phyloP scores from a whole-genome alignment of 2,797 vertebrate species.

The Anabas testudineus region DNA sequence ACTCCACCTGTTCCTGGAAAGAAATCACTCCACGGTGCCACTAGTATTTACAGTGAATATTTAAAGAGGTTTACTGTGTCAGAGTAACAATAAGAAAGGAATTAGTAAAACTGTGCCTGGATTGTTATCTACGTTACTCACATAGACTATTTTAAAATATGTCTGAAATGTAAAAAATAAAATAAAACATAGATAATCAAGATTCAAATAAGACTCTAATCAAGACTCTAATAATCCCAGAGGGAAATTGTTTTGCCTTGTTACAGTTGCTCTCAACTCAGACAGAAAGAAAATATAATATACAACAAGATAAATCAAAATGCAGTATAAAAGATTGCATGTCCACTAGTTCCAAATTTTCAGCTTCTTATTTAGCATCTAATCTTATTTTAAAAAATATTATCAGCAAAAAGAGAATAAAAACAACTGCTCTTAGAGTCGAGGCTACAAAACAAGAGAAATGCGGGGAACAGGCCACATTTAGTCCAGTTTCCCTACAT shows the following conservation, averaged over 20 bases:
- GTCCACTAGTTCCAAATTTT: not conserved
- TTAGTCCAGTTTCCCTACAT: conserved; percentile 67
- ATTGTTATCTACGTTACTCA: not conserved
- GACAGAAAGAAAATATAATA: too few species aligned
- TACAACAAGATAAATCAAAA: not conserved
- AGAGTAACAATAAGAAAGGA: conserved; percentile 11
- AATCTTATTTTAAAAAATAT: conserved; percentile 14
- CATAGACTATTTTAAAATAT: not conserved
- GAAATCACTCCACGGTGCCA: conserved; percentile 57
- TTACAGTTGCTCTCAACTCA: too few species aligned
- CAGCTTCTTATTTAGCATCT: not conserved
- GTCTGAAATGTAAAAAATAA: too few species aligned
- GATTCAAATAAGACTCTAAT: too few species aligned
- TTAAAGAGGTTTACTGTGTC: conserved; percentile 54
- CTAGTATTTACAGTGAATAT: conserved; percentile 61
- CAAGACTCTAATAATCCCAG: too few species aligned
- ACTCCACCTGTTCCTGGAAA: conserved; percentile 72
- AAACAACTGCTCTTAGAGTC: not conserved
- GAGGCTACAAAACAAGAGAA: conserved; percentile 30
- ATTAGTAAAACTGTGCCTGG: conserved; percentile 10
- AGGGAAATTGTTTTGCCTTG: too few species aligned
- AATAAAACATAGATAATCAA: too few species aligned
- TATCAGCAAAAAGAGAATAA: conserved; percentile 9
- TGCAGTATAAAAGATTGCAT: not conserved
- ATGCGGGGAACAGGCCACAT: conserved; percentile 43